These are phyloP conservation scores for Pammene fasciana DNA, from an alignment of 2,888 invertebrate species.

Conservation along the genomic window DNA sequence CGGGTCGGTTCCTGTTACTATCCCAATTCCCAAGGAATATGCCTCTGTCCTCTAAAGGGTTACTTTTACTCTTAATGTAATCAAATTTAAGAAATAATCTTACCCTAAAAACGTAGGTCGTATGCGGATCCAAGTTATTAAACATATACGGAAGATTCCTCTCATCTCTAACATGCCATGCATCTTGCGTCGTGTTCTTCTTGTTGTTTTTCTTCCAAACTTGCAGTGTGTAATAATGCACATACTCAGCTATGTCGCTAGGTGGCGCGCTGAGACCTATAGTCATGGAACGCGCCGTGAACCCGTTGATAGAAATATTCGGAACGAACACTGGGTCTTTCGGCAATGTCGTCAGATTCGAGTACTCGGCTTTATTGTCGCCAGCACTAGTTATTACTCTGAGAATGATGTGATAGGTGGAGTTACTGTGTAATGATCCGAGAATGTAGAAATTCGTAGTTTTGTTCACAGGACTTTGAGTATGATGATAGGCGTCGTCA, in stretches of 20 bases:
- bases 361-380: conserved; percentile 69
- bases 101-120: conserved; percentile 91
- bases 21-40: background rate
- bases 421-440: conserved; percentile 85
- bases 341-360: conserved; percentile 80
- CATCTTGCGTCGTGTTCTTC: conserved; percentile 75
- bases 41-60: background rate
- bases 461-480: conserved; percentile 84
- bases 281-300: conserved; percentile 88
- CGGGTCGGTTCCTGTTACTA: background rate
- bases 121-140: conserved; percentile 89
- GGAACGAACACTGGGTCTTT: conserved; percentile 91
- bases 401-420: conserved; percentile 87
- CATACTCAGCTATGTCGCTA: conserved; percentile 85
- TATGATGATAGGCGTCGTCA: conserved; percentile 47
- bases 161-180: conserved; percentile 86
- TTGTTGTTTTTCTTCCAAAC: conserved; percentile 83
- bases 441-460: conserved; percentile 88
- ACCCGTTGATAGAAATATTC: conserved; percentile 88
- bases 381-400: conserved; percentile 87
- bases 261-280: conserved; percentile 91
- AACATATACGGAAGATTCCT: conserved; percentile 90
- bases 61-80: background rate
- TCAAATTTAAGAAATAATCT: conserved; percentile 32
- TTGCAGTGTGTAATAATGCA: conserved; percentile 89